phyloP scores from a whole-genome alignment of 2,888 invertebrate species.

The Orchestes rusci region DNA sequence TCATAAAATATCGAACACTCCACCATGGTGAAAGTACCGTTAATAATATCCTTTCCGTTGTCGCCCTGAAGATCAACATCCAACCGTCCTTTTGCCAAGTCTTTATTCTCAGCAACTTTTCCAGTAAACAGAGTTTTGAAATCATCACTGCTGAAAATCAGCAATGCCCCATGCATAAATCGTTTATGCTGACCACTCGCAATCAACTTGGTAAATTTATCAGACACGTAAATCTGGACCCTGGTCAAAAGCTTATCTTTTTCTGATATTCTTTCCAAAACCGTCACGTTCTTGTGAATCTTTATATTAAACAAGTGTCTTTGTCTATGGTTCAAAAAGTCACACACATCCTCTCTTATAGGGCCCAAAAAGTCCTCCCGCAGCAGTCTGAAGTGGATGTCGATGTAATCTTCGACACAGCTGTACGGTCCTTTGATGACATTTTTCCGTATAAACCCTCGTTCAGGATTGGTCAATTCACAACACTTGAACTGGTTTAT shows the following conservation, averaged over 20 bases:
- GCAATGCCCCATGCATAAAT: constrained; percentile 63
- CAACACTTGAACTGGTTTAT: no score
- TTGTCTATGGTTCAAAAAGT: constrained; percentile 21
- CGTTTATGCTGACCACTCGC: no score
- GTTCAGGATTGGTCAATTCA: constrained; percentile 37
- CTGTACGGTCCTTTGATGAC: constrained; percentile 56
- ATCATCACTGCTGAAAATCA: constrained; percentile 63
- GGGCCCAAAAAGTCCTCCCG: constrained; percentile 75
- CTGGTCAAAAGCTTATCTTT: no score
- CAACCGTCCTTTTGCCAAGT: constrained; percentile 49
- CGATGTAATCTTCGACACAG: constrained; percentile 64
- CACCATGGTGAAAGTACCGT: constrained; percentile 52
- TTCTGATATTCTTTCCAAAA: no score
- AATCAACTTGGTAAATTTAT: no score
- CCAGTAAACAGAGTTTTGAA: constrained; percentile 65
- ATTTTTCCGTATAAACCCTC: constrained; percentile 50
- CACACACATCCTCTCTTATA: constrained; percentile 56
- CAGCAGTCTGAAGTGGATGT: constrained; percentile 65
- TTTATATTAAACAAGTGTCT: constrained; percentile 20
- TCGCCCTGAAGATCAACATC: constrained; percentile 37
- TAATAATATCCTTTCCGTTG: constrained; percentile 6
- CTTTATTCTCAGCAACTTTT: constrained; percentile 54
- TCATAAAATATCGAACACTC: constrained; percentile 76
- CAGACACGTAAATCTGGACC: no score
- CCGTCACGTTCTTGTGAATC: constrained; percentile 6